Percentiles rank a stretch among this genome's conserved stretches.
Conservation (phyloP, 1,140 invertebrate genomes). For the Bombus soroeensis region DNA sequence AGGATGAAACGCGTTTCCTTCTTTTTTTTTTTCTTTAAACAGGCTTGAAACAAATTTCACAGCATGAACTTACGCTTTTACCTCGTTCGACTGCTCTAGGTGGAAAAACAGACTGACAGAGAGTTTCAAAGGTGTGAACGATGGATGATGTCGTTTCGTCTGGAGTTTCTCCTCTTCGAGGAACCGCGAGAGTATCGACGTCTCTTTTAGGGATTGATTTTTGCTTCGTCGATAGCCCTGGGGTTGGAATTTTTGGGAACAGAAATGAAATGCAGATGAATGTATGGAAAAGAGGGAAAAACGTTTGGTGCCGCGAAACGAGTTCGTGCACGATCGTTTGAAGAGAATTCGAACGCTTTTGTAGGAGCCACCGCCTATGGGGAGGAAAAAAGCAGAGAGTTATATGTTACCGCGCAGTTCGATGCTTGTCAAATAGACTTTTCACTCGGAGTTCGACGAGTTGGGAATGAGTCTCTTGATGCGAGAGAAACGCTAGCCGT, state of each 20-base stretch:
- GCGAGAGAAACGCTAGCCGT: background rate
- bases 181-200: background rate
- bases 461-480: background rate
- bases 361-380: background rate
- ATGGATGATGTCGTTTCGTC: background rate
- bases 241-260: conserved; percentile 4
- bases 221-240: background rate
- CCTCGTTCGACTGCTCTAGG: background rate
- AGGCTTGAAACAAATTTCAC: background rate
- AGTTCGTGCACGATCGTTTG: conserved; percentile 3
- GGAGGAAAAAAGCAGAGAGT: background rate
- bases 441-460: background rate
- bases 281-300: background rate
- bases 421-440: conserved; percentile 8
- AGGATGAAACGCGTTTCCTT: background rate
- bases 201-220: background rate
- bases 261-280: conserved; percentile 29
- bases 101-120: background rate
- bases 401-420: conserved; percentile 3
- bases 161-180: background rate
- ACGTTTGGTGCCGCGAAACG: conserved; percentile 11
- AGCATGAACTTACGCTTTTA: background rate
- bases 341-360: conserved; percentile 26
- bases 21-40: background rate
- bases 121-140: background rate